phyloP scores from a whole-genome alignment of 2,888 invertebrate genomes.

The Rhagophthalmus giganteus region DNA sequence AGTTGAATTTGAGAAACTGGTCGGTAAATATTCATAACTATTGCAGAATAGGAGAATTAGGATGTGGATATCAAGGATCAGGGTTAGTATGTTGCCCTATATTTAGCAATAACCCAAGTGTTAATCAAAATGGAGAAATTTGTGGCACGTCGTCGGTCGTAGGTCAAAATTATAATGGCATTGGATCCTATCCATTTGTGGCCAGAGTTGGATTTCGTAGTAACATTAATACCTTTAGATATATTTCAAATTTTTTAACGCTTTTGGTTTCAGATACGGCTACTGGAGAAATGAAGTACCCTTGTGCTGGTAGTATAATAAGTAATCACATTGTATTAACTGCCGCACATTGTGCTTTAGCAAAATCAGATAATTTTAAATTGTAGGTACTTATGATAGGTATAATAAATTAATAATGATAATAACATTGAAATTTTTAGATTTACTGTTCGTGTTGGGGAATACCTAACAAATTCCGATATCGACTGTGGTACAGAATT shows the following conservation, averaged over 20 bases:
- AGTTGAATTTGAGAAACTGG: too few relatives aligned
- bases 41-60: constrained; percentile 60
- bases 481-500: constrained; percentile 76
- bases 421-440: constrained; percentile 52
- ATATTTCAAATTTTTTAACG: too few relatives aligned
- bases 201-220: constrained; percentile 76
- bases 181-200: constrained; percentile 77
- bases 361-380: constrained; percentile 74
- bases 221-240: too few relatives aligned
- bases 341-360: constrained; percentile 78
- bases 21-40: too few relatives aligned
- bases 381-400: constrained; percentile 60
- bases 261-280: constrained; percentile 67
- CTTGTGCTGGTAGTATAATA: constrained; percentile 77
- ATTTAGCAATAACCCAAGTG: constrained; percentile 40
- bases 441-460: constrained; percentile 73
- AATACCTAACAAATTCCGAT: constrained; percentile 71
- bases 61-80: constrained; percentile 61
- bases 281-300: constrained; percentile 70
- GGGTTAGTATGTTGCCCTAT: constrained; percentile 66
- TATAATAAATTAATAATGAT: too few relatives aligned
- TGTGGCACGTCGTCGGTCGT: constrained; percentile 70
- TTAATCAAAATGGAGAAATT: constrained; percentile 52
- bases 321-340: constrained; percentile 65
- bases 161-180: constrained; percentile 65